Base-by-base conservation (phyloP, 1,140 invertebrate species). In the Musca vetustissima region DNA sequence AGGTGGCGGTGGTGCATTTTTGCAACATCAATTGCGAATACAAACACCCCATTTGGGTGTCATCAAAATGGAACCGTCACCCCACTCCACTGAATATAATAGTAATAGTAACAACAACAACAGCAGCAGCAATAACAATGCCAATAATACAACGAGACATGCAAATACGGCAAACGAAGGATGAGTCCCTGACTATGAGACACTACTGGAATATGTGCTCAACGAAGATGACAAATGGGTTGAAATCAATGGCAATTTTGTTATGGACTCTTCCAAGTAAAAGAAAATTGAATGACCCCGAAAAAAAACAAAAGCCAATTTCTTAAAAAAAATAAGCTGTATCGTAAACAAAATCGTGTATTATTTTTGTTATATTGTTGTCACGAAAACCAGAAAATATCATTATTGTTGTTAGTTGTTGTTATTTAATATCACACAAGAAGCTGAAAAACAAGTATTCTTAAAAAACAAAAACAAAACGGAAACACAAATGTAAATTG, bases 51-150 rank as follows among this genome's bases (percentile, higher is more conserved):
- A 80, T 53, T 70, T 80, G 43, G 78, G 78, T 32, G 78, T 80
- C 36, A 80, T 80, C 13, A 80, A 80, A 61, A 74, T 80, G 64
- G 78, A 80, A 61, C 77, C 77, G 52, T 78, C 78, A 55, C 78
- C 78, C 72, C 36, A 53, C 55, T 61, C 57, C 36, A 61, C 32
- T 17, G 57, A 61, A 61, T 61, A 66, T 47, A 66, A 66, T 47
- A 66, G 24, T 24, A 59, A 50, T 28, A 65, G 47, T 13, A 66
- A 52, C 22, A 66, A 11, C 28, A 66, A 66, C 43, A 64, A 64
- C 59, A 64, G 14, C 25, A 64, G 28, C 25, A 65, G 24, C 43
- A 65, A 50, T 25, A 65, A 47, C 21, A 64, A 22, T 32, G 48
- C 24, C 47, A 66, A 52, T 32, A 66, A 49, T 24, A 48, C 64